phyloP scores from a whole-genome alignment of 2,888 invertebrate species.

The Apocheima hispidaria region DNA sequence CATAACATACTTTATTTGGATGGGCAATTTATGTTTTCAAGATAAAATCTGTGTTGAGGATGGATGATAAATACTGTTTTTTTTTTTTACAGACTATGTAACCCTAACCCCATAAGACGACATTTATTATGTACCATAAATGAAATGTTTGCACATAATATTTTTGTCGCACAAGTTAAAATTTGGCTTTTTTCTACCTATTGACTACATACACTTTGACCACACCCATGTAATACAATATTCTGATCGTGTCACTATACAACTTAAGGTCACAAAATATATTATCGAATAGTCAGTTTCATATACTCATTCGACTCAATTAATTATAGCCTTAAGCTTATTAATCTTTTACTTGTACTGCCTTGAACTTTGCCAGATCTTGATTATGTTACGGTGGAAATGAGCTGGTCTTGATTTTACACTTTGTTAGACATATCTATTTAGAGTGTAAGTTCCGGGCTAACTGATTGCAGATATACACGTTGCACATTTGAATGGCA shows the following conservation, averaged over 20 bases:
- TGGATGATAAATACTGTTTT: too few relatives aligned
- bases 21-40: conserved; percentile 7
- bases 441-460: conserved; percentile 20
- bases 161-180: too few relatives aligned
- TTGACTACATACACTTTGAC: conserved; percentile 2
- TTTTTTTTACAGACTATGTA: too few relatives aligned
- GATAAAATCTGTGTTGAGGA: conserved; percentile 2
- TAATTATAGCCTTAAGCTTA: conserved; percentile 51
- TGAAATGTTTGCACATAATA: too few relatives aligned
- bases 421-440: conserved; percentile 14
- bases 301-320: conserved; percentile 44
- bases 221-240: conserved; percentile 15
- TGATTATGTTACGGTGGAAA: conserved; percentile 42
- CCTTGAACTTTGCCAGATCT: conserved; percentile 59
- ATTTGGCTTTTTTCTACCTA: too few relatives aligned
- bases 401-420: conserved; percentile 38
- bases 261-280: conserved; percentile 20
- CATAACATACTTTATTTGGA: conserved; percentile 16
- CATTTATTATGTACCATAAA: not conserved
- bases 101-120: too few relatives aligned
- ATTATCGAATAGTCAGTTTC: conserved; percentile 22
- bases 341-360: conserved; percentile 39
- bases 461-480: not conserved
- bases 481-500: conserved; percentile 1
- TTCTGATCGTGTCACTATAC: conserved; percentile 17